These are phyloP conservation scores for Drosophila demipolita DNA, from an alignment of 2,888 invertebrate genomes.

Conservation along the genomic window DNA sequence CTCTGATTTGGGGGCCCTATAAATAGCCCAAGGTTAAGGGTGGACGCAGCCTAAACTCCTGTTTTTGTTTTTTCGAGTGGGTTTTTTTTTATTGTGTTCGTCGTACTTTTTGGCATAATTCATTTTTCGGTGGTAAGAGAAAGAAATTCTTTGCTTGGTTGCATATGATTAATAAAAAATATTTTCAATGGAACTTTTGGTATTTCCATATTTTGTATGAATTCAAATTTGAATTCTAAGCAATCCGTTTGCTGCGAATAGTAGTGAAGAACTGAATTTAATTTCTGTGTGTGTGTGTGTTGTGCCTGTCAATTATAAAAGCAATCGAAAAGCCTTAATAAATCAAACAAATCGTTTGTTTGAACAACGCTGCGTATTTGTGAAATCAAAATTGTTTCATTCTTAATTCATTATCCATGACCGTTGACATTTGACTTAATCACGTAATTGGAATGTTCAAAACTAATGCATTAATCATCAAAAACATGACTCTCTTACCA, in stretches of 20 bases:
- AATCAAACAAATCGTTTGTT: constrained; percentile 25
- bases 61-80: constrained; percentile 13
- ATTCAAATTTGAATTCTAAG: constrained; percentile 8
- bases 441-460: constrained; percentile 50
- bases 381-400: constrained; percentile 20
- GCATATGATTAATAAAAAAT: constrained; percentile 47
- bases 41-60: constrained; percentile 10
- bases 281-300: constrained; percentile 7
- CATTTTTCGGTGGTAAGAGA: background rate
- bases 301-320: constrained; percentile 24
- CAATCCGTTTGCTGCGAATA: background rate
- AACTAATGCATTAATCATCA: constrained; percentile 57
- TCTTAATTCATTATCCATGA: background rate
- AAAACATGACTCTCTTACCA: constrained; percentile 8
- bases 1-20: constrained; percentile 39
- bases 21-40: constrained; percentile 66
- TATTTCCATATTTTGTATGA: constrained; percentile 16
- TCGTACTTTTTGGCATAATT: constrained; percentile 38
- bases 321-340: constrained; percentile 4
- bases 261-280: background rate
- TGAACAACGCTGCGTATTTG: constrained; percentile 26
- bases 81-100: constrained; percentile 22
- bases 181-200: constrained; percentile 17
- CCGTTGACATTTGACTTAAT: constrained; percentile 64
- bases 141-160: constrained; percentile 6